Conservation (phyloP, 2,113 vertebrate genomes). For the Leucopternis melanops region DNA sequence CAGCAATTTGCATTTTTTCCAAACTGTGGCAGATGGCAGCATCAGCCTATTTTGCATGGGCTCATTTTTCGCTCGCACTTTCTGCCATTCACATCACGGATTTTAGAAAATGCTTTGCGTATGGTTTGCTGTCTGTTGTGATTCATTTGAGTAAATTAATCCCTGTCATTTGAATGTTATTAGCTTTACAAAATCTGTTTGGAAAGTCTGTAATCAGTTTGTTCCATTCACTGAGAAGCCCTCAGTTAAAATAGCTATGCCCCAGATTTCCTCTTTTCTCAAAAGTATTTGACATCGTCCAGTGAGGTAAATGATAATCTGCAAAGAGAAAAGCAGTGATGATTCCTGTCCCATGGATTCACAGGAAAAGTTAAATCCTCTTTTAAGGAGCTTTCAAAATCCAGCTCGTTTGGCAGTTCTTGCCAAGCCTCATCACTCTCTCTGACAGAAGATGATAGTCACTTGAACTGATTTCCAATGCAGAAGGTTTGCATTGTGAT, state of each 20-base stretch:
- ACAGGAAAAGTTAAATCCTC: neutral
- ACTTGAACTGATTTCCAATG: neutral
- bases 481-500: neutral
- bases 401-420: neutral
- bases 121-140: neutral
- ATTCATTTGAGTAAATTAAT: conserved; percentile 34
- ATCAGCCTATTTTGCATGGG: conserved; percentile 24
- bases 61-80: neutral
- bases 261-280: neutral
- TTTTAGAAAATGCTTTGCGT: conserved; percentile 23
- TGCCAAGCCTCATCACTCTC: neutral
- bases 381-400: neutral
- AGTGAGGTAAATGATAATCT: neutral
- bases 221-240: neutral
- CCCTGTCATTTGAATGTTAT: neutral
- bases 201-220: neutral
- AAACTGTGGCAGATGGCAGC: conserved; percentile 24
- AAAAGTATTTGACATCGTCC: neutral
- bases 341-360: neutral
- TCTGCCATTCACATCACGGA: neutral
- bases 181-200: neutral
- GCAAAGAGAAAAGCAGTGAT: neutral
- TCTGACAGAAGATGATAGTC: neutral
- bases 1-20: conserved; percentile 35
- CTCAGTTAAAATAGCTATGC: neutral